Conservation (phyloP, 2,113 vertebrate genomes). For the Glaucidium brasilianum region DNA sequence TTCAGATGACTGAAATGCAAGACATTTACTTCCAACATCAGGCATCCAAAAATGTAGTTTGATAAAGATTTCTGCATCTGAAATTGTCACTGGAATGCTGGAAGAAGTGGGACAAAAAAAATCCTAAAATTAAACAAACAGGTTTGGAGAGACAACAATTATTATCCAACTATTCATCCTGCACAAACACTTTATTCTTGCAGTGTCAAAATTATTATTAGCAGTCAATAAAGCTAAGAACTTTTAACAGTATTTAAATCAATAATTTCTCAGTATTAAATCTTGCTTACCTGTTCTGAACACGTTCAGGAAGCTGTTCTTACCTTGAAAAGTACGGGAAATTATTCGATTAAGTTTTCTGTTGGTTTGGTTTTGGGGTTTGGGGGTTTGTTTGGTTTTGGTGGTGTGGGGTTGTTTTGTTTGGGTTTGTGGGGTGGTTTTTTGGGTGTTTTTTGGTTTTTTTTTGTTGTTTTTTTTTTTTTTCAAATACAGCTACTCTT, state of each 20-base stretch:
- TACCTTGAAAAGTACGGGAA: not conserved
- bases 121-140: fast-evolving
- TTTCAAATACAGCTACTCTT: not conserved
- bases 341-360: not conserved
- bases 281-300: not conserved
- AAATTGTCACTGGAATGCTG: not conserved
- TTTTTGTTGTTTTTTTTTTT: not conserved
- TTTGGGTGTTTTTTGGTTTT: not conserved
- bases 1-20: not conserved
- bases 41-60: not conserved
- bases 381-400: too few species aligned
- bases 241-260: not conserved
- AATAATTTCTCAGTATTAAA: not conserved
- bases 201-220: not conserved
- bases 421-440: not conserved
- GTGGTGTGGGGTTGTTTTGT: too few species aligned
- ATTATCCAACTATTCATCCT: not conserved
- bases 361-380: not conserved
- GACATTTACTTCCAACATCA: not conserved
- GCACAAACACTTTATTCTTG: not conserved
- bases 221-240: not conserved
- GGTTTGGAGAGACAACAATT: not conserved
- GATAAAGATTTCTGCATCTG: not conserved
- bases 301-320: not conserved
- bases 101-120: not conserved